Evolutionary conservation across 2,113 vertebrate species (phyloP), one percentile per base, ranked within the genome.

Genomic region (Dermatemys mawii): DNA sequence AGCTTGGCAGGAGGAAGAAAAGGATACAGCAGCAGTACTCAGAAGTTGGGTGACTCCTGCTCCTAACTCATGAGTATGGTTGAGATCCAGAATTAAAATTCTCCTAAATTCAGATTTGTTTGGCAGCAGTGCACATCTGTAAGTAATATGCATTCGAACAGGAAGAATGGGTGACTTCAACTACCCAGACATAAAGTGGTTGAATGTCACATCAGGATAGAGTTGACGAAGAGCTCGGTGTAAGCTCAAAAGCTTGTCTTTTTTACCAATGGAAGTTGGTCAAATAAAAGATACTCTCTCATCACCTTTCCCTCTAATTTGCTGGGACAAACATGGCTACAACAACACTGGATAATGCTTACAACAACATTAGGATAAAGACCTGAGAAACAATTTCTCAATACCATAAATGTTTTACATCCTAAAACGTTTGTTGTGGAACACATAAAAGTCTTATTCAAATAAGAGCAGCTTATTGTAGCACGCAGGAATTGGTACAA

Each of bases 61-160:
- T 17, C 63, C 49, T 84, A n/a, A 53, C 12, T 38, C 2, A 29
- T 0, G 1, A 78, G 0, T 57, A 9, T 19, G 60, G 84, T 49
- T 14, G 8, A 44, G 82, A 80, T 67, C 26, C 81, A 86, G 81
- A 86, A 63, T 13, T 46, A 24, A 75, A 92, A 81, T 29, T 46
- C 41, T 44, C 12, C 41, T 12, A 27, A 27, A 46, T 17, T 32
- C 54, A 53, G n/a, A 81, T 5, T 12, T 46, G 53, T 84, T 46
- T 84, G 91, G 86, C 75, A 94, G 50, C 16, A 0, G 0, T 5
- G 6, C 11, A 38, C 2, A 0, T 54, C 46, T 60, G 92, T 60
- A 78, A 86, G 83, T 22, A 44, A 49, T 21, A 53, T 53, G 70
- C 86, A 41, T 32, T 80, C 29, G 60, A 80, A n/a, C 0, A 86